Base-by-base conservation (phyloP, 2,113 vertebrate species). In the Siphamia tubifer region DNA sequence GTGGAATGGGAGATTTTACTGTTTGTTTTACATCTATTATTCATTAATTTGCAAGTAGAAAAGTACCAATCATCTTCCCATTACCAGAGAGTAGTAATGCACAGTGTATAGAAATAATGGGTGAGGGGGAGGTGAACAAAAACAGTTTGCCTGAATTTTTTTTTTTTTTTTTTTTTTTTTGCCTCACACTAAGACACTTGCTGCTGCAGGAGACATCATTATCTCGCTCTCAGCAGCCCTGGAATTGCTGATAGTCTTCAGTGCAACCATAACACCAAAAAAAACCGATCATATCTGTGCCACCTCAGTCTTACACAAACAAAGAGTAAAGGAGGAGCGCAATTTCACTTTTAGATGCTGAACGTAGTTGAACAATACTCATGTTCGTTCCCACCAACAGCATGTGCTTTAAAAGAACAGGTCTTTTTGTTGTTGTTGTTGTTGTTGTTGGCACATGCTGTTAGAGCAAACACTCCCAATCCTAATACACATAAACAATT, bases 181-280 rank as follows among this genome's bases (percentile, higher is more conserved):
- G 23, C 7, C 53, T 34, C 38, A 55, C 8, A 23, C 6, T 19
- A 44, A 40, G 19, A 13, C 21, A 9, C 28, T 4, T 24, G 8
- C 34, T 49, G 57, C 56, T 67, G 74, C 69, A n/a, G 45, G 17
- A 74, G 54, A 55, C 73, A 11, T 68, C 55, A 60, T 79, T 82
- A 82, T 74, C 65, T 57, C 16, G 58, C 21, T 19, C 49, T 47
- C 52, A 28, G 57, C 68, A 64, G 71, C 44, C 52, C 57, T 43
- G 39, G 34, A 48, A 61, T 55, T 57, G 60, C 65, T 57, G 39
- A 38, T 74, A 40, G 68, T 5, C 24, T 28, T 72, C 34, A 39
- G 40, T 21, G 30, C 27, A 62, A 71, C 70, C 70, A 51, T 64
- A 40, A 23, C 3, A 28, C 42, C 63, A 56, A 6, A 32, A 35